Percentiles rank a stretch among this genome's conserved stretches.
phyloP scores from a whole-genome alignment of 2,888 invertebrate species.

The Marronus borbonicus region DNA sequence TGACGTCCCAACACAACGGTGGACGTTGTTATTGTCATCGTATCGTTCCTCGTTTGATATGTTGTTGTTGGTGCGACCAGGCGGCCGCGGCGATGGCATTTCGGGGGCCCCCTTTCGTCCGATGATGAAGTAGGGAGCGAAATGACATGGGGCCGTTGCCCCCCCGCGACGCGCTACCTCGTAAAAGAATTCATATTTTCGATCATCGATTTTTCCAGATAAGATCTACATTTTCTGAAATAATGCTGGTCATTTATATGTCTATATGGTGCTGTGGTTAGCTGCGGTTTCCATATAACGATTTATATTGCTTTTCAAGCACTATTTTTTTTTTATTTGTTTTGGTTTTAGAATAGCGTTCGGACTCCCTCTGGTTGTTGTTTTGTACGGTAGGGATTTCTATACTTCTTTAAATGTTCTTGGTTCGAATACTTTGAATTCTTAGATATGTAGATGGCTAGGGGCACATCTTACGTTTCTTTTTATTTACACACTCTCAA shows the following conservation, averaged over 20 bases:
- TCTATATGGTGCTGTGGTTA: slow-evolving; percentile 54
- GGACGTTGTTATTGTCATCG: slow-evolving; percentile 19
- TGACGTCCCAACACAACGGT: not conserved
- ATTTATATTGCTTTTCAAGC: too few relatives aligned
- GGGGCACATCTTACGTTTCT: too few relatives aligned
- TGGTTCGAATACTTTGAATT: too few relatives aligned
- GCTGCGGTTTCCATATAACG: too few relatives aligned
- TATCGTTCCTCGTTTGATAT: not conserved
- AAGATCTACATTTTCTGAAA: slow-evolving; percentile 68
- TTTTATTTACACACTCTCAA: too few relatives aligned
- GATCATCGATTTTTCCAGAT: slow-evolving; percentile 69
- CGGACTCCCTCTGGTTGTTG: too few relatives aligned
- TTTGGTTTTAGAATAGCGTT: too few relatives aligned
- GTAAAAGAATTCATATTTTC: slow-evolving; percentile 69
- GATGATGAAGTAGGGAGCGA: slow-evolving; percentile 53
- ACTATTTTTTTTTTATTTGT: too few relatives aligned
- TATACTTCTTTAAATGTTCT: too few relatives aligned
- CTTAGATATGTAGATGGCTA: too few relatives aligned
- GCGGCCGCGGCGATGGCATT: slow-evolving; percentile 1
- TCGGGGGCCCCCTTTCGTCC: not conserved
- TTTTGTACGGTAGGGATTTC: too few relatives aligned
- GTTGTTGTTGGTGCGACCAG: slow-evolving; percentile 9
- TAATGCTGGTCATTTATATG: slow-evolving; percentile 65
- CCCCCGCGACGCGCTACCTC: slow-evolving; percentile 62
- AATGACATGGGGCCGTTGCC: slow-evolving; percentile 59